Percentiles rank a stretch among this genome's conserved stretches.
Conservation (phyloP, 2,797 vertebrate genomes). For the Ctenochaetus hawaiiensis region DNA sequence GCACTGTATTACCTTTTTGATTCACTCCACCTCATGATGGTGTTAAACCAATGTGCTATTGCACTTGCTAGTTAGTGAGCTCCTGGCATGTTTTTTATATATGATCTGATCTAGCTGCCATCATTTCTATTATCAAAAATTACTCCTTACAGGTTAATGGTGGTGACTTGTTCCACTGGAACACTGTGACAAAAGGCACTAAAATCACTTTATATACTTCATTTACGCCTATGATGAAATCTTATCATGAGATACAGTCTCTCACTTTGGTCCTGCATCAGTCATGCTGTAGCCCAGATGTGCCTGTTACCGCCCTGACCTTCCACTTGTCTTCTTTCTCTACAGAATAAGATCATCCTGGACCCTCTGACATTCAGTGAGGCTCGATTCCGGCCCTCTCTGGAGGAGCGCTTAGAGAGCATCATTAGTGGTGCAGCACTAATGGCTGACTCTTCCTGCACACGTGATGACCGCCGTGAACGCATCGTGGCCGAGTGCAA, state of each 20-base stretch:
- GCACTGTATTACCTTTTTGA: not conserved
- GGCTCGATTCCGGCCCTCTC: slow-evolving; percentile 95
- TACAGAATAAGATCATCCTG: slow-evolving; percentile 93
- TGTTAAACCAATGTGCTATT: not conserved
- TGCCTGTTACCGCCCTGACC: slow-evolving; percentile 37
- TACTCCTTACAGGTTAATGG: slow-evolving; percentile 5
- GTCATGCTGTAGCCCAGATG: not conserved
- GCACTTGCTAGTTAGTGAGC: slow-evolving; percentile 1
- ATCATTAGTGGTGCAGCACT: slow-evolving; percentile 98
- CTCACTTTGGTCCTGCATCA: slow-evolving; percentile 2
- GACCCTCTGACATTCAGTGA: slow-evolving; percentile 97
- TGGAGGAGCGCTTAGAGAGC: slow-evolving; percentile 98
- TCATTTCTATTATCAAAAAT: slow-evolving; percentile 21
- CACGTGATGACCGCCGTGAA: slow-evolving; percentile 96
- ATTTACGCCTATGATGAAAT: slow-evolving; percentile 4
- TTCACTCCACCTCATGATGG: not conserved
- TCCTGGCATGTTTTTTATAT: slow-evolving; percentile 13
- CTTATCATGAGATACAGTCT: not conserved
- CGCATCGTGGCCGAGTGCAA: slow-evolving; percentile 99
- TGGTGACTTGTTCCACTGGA: slow-evolving; percentile 13
- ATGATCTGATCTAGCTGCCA: not conserved
- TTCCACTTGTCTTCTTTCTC: slow-evolving; percentile 20
- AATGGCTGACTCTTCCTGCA: slow-evolving; percentile 99
- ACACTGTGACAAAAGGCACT: slow-evolving; percentile 9
- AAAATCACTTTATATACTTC: not conserved